A percentile compares a stretch with the other conserved stretches of the same genome.
Evolutionary conservation across 2,113 vertebrate genomes (phyloP).

Genomic region (Spermophilus dauricus): DNA sequence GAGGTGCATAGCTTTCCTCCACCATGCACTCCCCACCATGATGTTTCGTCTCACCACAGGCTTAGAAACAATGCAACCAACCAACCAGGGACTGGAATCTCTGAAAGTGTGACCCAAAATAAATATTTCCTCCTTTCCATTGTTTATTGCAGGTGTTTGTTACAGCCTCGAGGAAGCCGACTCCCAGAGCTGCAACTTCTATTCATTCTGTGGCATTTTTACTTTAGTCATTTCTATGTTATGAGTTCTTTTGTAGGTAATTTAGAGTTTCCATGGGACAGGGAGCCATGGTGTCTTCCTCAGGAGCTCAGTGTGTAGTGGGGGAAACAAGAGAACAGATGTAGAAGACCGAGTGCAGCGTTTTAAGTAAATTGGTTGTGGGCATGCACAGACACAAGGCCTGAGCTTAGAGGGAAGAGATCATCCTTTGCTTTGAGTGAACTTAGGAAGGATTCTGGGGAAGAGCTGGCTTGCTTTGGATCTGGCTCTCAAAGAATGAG

Average conservation of each 20-base stretch:
- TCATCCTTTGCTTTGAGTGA: not conserved
- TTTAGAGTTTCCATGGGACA: not conserved
- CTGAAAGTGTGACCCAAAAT: not conserved
- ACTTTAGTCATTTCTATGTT: not conserved
- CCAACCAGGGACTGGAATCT: not conserved
- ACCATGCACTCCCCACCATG: not conserved
- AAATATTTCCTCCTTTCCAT: not conserved
- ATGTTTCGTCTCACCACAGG: not conserved
- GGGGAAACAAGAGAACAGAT: not conserved
- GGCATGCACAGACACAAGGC: not conserved
- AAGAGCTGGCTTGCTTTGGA: not conserved
- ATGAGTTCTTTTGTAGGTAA: not conserved
- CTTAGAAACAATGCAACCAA: not conserved
- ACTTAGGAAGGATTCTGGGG: not conserved
- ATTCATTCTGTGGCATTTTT: not conserved
- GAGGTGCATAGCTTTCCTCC: not conserved
- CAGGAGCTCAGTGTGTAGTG: not conserved
- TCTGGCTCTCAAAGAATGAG: not conserved
- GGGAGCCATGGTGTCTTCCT: not conserved
- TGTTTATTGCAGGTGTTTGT: not conserved
- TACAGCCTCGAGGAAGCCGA: not conserved
- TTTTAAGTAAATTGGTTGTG: not conserved
- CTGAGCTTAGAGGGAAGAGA: not conserved
- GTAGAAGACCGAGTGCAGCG: not conserved
- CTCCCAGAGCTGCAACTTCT: not conserved